Evolutionary conservation across 2,797 vertebrate species (phyloP).

Genomic region (Tachyglossus aculeatus): DNA sequence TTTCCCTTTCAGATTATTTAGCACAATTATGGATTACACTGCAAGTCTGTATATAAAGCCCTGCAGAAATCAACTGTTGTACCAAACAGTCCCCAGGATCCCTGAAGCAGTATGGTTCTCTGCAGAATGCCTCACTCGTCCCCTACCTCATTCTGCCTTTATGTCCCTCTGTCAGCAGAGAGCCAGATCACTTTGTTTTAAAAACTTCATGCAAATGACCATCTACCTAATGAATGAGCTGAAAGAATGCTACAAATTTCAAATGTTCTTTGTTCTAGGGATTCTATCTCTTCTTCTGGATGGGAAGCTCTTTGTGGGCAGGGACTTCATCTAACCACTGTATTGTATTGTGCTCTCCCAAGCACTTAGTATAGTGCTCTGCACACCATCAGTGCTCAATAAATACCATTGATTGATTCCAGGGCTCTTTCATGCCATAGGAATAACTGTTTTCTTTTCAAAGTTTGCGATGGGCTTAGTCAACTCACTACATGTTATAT

Average conservation of each 20-base stretch:
- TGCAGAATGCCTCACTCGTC: neutral
- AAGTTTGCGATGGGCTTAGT: slow-evolving; percentile 8
- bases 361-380: too few relatives aligned
- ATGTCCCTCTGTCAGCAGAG: slow-evolving; percentile 11
- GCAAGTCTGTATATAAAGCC: slow-evolving; percentile 1
- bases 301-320: too few relatives aligned
- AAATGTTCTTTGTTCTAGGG: slow-evolving; percentile 11
- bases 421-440: too few relatives aligned
- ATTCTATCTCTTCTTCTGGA: neutral
- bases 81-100: slow-evolving; percentile 32
- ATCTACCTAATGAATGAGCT: slow-evolving; percentile 28
- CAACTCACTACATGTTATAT: neutral
- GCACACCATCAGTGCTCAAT: too few relatives aligned
- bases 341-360: too few relatives aligned
- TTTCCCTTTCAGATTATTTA: slow-evolving; percentile 44
- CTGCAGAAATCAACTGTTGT: slow-evolving; percentile 36
- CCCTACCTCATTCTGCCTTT: slow-evolving; percentile 50
- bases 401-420: neutral
- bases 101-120: slow-evolving; percentile 35
- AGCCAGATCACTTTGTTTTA: slow-evolving; percentile 12
- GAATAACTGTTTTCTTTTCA: slow-evolving; percentile 4
- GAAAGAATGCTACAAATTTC: neutral
- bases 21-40: slow-evolving; percentile 45
- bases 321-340: too few relatives aligned
- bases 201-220: neutral